Percentiles rank a stretch among this genome's conserved stretches.
These are phyloP conservation scores for Deroplatys truncata DNA, from an alignment of 2,888 invertebrate species.

Conservation along the genomic window DNA sequence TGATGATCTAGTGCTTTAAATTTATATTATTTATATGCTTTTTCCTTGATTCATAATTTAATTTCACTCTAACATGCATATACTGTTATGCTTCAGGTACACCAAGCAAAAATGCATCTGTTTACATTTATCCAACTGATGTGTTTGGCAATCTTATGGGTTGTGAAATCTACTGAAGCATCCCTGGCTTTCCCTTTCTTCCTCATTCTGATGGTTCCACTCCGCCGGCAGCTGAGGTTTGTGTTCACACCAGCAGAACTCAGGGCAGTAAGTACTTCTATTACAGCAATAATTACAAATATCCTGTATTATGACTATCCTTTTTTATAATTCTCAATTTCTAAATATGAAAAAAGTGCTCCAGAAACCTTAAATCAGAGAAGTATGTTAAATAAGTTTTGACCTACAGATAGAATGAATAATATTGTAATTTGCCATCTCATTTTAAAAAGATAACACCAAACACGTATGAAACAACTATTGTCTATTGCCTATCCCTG, in stretches of 20 bases:
- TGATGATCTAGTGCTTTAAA: neutral
- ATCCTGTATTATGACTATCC: neutral
- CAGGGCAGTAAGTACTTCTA: constrained; percentile 64
- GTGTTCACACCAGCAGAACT: constrained; percentile 79
- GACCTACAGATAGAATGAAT: no score
- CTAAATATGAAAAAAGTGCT: neutral
- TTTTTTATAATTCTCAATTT: constrained; percentile 1
- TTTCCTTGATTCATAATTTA: neutral
- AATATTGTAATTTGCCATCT: no score
- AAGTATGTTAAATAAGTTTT: no score
- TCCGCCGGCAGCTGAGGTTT: constrained; percentile 67
- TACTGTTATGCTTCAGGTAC: constrained; percentile 53
- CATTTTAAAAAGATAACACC: no score
- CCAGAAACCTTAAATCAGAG: neutral
- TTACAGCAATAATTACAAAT: neutral
- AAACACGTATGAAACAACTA: no score
- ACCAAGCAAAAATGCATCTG: constrained; percentile 86
- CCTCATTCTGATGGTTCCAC: constrained; percentile 84
- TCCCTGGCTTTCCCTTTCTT: constrained; percentile 93
- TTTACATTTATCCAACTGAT: constrained; percentile 82
- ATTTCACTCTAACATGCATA: neutral
- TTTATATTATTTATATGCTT: neutral
- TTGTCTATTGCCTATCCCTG: no score
- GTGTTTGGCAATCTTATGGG: constrained; percentile 75
- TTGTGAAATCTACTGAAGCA: constrained; percentile 82